Base-by-base conservation (phyloP, 2,113 vertebrate genomes). In the Corythornis cristatus region DNA sequence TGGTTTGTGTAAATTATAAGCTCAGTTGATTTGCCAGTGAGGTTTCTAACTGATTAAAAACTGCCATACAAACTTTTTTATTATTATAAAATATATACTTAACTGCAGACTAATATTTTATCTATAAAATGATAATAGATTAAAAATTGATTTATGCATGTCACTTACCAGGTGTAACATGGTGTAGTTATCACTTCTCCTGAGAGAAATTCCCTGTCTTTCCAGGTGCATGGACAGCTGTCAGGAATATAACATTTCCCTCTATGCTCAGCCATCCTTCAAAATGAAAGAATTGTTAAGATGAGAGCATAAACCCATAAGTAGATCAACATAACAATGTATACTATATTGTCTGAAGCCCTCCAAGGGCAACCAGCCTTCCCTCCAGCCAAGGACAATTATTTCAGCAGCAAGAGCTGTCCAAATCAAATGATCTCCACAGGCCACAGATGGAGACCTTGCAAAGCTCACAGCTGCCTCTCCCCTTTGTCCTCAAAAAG, bases 151-250 rank as follows among this genome's bases (percentile, higher is more conserved):
- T 77, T 73, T 90, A 85, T 51, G 7, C n/a, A 26, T 18, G n/a
- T 37, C 25, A 96, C 96, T 93, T 98, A 99, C 99, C 99, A 99
- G 93, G 98, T 99, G 65, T 99, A 99, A 95, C 99, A 99, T 1
- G 98, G 97, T 17, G 99, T 99, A 92, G 99, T 97, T 97, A 99
- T 99, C 37, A 98, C 98, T 97, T 99, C 98, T 95, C 99, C 99
- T 35, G 99, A 99, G 46, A 99, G 97, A 93, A 99, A 99, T 91
- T 99, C 99, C 90, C 99, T 98, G 26, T 99, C 99, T 86, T 99
- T 98, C 99, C 99, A 99, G 50, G 98, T 98, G 91, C 99, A 99
- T 0, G 99, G 99, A 77, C 99, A 99, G 95, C 99, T 99, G 86
- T 99, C 99, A 74, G 99, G 99, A 95, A 99, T 97, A 93, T 99